Evolutionary conservation across 2,888 invertebrate species (phyloP), one percentile per base, ranked within the genome.

Genomic region (Alloscopus bannaensis): DNA sequence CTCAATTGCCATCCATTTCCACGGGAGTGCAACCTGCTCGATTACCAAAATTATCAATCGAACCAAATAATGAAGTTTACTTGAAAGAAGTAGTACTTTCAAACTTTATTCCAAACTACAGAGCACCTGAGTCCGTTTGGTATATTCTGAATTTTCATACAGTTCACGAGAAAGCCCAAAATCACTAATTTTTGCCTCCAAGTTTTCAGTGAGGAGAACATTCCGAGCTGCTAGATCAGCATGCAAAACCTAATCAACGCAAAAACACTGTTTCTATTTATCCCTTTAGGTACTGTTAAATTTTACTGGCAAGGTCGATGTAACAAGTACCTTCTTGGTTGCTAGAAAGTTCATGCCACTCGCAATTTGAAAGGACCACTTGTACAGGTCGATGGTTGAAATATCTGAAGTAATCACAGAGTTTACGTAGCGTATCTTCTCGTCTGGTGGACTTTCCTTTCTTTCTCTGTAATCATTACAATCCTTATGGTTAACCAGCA

Each of bases 201-300:
- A 52, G 13, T 73, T 47, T 20, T 81, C 55, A 2, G 73, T 75
- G 22, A 81, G 47, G 16, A 81, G 64, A 13, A 81, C 57, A 28
- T 81, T 81, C 1, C 81, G 70, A 2, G 81, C 70, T 6, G 81
- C 73, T 18, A 81, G 60, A 36, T 81, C 81, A 16, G 69, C 73
- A 31, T 81, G 81, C 26, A 81, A 45, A 50, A 81, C 68, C 77
- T 77, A 40, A n/a, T 22, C n/a, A 40, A 26, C 24, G 16, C 4
- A n/a, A 52, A 52, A 8, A 11, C 36, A 47, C 47, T 29, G 4
- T 29, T n/a, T 29, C n/a, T 57, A 29, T 2, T n/a, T 57, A 47
- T 18, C n/a, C 4, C 47, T 18, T 47, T 18, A 11, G 47, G 4
- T n/a, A 4, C 18, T 47, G 4, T 4, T n/a, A 47, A n/a, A 47